A percentile compares a stretch with the other conserved stretches of the same genome.
These are phyloP conservation scores for Tympanuchus pallidicinctus DNA, from an alignment of 2,113 vertebrate genomes.

Conservation along the genomic window DNA sequence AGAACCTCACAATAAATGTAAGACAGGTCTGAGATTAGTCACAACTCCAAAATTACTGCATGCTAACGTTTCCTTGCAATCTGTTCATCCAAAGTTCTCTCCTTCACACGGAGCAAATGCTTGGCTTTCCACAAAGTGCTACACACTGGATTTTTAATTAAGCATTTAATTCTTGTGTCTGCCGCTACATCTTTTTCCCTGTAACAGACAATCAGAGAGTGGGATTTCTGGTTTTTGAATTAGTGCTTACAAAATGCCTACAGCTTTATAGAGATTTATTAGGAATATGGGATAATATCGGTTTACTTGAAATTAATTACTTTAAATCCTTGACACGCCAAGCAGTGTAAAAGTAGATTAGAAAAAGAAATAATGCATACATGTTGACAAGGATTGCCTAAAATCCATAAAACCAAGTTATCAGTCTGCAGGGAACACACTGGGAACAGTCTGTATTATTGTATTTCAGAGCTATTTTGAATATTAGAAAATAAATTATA, in stretches of 20 bases:
- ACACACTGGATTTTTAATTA: slow-evolving; percentile 5
- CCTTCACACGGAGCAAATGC: slow-evolving; percentile 15
- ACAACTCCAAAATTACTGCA: slow-evolving; percentile 30
- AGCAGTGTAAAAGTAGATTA: slow-evolving; percentile 13
- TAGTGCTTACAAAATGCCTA: not conserved
- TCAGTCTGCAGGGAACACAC: fast-evolving
- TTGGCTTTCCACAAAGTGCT: slow-evolving; percentile 40
- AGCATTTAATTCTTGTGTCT: slow-evolving; percentile 9
- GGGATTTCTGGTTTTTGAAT: not conserved
- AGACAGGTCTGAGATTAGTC: slow-evolving; percentile 62
- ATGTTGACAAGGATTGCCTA: not conserved
- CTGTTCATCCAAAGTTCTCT: slow-evolving; percentile 58
- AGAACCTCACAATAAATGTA: not conserved
- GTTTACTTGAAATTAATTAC: slow-evolving; percentile 54
- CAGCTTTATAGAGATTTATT: slow-evolving; percentile 29
- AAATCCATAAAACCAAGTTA: not conserved
- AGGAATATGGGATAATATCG: slow-evolving; percentile 29
- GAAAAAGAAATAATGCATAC: slow-evolving; percentile 6
- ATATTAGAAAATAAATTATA: not conserved
- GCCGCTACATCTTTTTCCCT: not conserved
- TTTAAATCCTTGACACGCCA: slow-evolving; percentile 25
- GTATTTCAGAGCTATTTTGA: not conserved
- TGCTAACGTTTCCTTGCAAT: slow-evolving; percentile 39
- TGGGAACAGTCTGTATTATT: not conserved
- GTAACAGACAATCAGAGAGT: not conserved